These are phyloP conservation scores for Nomada hirtipes DNA, from an alignment of 2,888 invertebrate genomes.

Conservation along the genomic window DNA sequence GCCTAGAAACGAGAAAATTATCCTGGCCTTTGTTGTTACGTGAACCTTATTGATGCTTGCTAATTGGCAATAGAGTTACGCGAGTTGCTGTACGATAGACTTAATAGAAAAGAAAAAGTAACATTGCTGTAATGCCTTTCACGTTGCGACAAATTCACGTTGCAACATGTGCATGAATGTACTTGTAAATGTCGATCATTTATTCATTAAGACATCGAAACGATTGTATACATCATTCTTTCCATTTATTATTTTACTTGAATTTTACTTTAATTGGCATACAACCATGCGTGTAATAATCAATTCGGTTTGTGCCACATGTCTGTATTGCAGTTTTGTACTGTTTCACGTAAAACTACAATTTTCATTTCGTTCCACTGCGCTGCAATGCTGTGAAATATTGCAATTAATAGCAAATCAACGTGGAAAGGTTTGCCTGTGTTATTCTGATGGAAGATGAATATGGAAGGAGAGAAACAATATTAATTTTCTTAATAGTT, in stretches of 20 bases:
- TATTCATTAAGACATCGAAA: no score
- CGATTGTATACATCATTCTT: not conserved
- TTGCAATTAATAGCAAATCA: not conserved
- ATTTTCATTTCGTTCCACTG: constrained; percentile 1
- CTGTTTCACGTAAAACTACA: not conserved
- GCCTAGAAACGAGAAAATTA: constrained; percentile 12
- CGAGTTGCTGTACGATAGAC: not conserved
- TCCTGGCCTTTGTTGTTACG: not conserved
- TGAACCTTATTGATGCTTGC: not conserved
- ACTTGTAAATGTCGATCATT: no score
- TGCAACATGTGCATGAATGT: no score
- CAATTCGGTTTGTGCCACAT: not conserved
- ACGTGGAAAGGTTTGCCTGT: no score
- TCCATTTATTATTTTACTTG: not conserved
- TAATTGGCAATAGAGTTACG: not conserved
- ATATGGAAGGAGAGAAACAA: not conserved
- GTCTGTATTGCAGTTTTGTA: not conserved
- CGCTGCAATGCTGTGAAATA: not conserved
- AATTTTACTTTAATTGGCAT: not conserved
- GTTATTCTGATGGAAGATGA: no score
- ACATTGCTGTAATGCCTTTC: no score
- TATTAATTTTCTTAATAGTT: not conserved
- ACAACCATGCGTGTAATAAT: not conserved
- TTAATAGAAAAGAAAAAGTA: not conserved
- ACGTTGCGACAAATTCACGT: no score